Conservation (phyloP, 1,140 invertebrate species). For the Melipona quadrifasciata region DNA sequence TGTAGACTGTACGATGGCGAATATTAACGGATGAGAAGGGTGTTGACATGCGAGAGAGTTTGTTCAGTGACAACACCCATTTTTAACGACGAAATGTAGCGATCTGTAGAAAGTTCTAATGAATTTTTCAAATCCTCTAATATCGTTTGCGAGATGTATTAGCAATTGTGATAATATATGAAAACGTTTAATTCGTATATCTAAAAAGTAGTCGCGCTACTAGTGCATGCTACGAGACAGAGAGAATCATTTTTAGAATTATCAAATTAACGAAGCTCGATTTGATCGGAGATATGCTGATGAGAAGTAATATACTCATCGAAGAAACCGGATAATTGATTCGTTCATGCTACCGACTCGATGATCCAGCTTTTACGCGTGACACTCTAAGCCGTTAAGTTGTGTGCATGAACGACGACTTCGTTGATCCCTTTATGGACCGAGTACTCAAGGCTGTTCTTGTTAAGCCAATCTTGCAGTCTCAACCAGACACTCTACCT, state of each 20-base stretch:
- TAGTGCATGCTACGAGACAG: not conserved
- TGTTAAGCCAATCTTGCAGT: conserved; percentile 68
- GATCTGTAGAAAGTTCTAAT: not conserved
- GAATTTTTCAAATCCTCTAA: too few relatives aligned
- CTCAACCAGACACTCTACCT: conserved; percentile 32
- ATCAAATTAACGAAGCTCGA: not conserved
- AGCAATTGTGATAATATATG: not conserved
- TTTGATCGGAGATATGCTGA: not conserved
- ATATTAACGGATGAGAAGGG: not conserved
- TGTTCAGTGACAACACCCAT: not conserved
- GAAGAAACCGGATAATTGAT: not conserved
- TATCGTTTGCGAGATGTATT: too few relatives aligned
- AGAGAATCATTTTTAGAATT: not conserved
- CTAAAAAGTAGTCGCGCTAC: not conserved
- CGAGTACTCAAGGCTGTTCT: conserved; percentile 67
- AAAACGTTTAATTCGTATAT: not conserved
- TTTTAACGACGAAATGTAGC: not conserved
- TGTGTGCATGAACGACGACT: conserved; percentile 22
- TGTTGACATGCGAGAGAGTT: not conserved
- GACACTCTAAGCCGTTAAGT: conserved; percentile 41
- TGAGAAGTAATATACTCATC: not conserved
- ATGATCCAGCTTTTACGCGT: conserved; percentile 33
- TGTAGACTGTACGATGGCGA: not conserved
- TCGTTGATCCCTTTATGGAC: conserved; percentile 30
- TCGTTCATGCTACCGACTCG: conserved; percentile 10